These are phyloP conservation scores for Ectemnius cavifrons DNA, from an alignment of 2,888 invertebrate genomes.

Conservation along the genomic window DNA sequence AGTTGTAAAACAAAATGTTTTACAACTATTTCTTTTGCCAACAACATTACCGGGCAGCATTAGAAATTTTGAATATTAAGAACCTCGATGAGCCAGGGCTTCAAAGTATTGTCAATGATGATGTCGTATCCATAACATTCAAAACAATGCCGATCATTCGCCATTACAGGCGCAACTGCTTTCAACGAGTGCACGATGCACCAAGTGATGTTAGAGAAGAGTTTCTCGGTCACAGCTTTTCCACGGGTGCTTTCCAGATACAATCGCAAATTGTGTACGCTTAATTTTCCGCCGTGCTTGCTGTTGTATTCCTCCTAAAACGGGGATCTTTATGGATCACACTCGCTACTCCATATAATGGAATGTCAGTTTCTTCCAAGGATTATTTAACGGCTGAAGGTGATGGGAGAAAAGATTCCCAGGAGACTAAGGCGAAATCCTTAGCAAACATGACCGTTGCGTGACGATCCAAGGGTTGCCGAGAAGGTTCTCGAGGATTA, in stretches of 20 bases:
- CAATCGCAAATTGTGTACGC: slow-evolving; percentile 92
- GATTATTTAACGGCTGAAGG: background rate
- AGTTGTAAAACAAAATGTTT: too few relatives aligned
- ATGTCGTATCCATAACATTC: slow-evolving; percentile 98
- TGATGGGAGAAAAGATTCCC: too few relatives aligned
- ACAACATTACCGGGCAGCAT: too few relatives aligned
- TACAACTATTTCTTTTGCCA: too few relatives aligned
- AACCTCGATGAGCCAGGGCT: slow-evolving; percentile 84
- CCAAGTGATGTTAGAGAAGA: slow-evolving; percentile 94
- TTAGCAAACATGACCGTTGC: too few relatives aligned
- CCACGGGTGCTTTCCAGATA: slow-evolving; percentile 95
- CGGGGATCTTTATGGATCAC: background rate
- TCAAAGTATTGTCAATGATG: slow-evolving; percentile 95
- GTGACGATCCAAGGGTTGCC: too few relatives aligned
- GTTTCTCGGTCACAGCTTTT: slow-evolving; percentile 90
- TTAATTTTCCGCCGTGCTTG: slow-evolving; percentile 96
- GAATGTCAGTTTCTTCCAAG: too few relatives aligned
- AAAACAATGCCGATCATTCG: slow-evolving; percentile 94
- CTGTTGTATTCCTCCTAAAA: slow-evolving; percentile 93
- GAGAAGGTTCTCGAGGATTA: too few relatives aligned
- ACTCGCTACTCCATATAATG: background rate
- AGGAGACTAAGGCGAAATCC: too few relatives aligned
- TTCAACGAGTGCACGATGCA: slow-evolving; percentile 95
- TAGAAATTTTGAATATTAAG: background rate
- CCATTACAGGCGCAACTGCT: slow-evolving; percentile 95